These are phyloP conservation scores for Sebastes kiyomatsui DNA, from an alignment of 2,797 vertebrate species.

Conservation along the genomic window DNA sequence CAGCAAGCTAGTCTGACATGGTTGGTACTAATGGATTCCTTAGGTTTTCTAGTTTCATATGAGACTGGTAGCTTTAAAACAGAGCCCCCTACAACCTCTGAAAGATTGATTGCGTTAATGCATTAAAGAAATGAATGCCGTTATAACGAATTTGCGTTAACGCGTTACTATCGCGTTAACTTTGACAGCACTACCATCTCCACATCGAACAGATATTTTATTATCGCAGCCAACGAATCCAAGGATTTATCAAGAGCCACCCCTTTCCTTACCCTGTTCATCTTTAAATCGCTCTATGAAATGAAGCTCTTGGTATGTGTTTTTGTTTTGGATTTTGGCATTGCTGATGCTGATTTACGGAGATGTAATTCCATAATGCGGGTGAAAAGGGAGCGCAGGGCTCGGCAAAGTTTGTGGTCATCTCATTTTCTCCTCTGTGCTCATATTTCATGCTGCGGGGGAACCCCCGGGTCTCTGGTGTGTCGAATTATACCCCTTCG, in stretches of 20 bases:
- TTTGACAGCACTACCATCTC: conserved; percentile 10
- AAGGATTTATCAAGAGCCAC: conserved; percentile 16
- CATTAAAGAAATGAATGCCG: too few species aligned
- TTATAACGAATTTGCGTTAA: too few species aligned
- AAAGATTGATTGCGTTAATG: too few species aligned
- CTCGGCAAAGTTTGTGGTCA: conserved; percentile 4
- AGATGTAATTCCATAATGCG: conserved; percentile 40
- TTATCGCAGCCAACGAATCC: conserved; percentile 23
- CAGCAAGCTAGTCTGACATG: too few species aligned
- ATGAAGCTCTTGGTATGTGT: conserved; percentile 7
- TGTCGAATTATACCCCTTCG: neutral
- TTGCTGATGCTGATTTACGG: conserved; percentile 21
- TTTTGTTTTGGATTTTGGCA: conserved; percentile 30
- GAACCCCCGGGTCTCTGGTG: conserved; percentile 12
- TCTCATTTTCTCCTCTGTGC: conserved; percentile 32
- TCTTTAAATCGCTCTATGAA: conserved; percentile 10
- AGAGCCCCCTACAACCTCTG: too few species aligned
- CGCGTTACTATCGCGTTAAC: neutral
- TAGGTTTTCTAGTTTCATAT: too few species aligned
- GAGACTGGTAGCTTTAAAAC: too few species aligned
- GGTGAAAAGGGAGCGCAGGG: conserved; percentile 1
- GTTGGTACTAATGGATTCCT: too few species aligned
- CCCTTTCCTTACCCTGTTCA: neutral
- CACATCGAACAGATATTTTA: conserved; percentile 27
- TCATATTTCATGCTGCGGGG: conserved; percentile 36